phyloP scores from a whole-genome alignment of 1,140 invertebrate species.

The Nixonia krombeini region DNA sequence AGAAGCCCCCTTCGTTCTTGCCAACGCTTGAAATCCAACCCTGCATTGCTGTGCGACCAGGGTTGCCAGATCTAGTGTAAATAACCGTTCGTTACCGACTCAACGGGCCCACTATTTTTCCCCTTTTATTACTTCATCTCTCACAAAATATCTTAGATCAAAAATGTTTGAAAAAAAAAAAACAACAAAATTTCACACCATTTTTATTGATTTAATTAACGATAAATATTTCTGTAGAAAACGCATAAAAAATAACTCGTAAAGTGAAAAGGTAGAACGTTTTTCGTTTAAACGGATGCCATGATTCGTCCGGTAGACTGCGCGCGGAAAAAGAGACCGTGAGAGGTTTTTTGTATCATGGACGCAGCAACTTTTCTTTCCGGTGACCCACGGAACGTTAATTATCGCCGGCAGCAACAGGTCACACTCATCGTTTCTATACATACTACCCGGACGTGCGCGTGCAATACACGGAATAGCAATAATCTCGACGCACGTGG shows the following conservation, averaged over 20 bases:
- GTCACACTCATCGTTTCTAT: slow-evolving; percentile 52
- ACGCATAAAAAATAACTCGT: too few relatives aligned
- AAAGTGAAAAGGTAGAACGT: too few relatives aligned
- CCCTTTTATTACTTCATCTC: neutral
- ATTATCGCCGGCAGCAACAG: slow-evolving; percentile 59
- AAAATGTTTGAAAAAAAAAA: too few relatives aligned
- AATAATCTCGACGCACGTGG: slow-evolving; percentile 45
- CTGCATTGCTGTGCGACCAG: slow-evolving; percentile 40
- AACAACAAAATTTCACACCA: too few relatives aligned
- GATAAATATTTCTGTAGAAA: too few relatives aligned
- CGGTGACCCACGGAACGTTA: slow-evolving; percentile 48
- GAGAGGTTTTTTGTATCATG: slow-evolving; percentile 1
- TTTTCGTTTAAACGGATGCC: slow-evolving; percentile 1
- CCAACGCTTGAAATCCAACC: slow-evolving; percentile 71
- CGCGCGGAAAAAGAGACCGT: too few relatives aligned
- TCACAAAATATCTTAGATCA: neutral
- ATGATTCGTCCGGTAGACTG: neutral
- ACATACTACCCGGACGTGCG: slow-evolving; percentile 48
- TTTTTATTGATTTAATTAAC: too few relatives aligned
- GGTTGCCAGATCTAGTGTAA: slow-evolving; percentile 40
- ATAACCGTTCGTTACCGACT: neutral
- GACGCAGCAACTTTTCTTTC: slow-evolving; percentile 30
- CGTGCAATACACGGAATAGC: slow-evolving; percentile 48
- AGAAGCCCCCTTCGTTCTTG: slow-evolving; percentile 62
- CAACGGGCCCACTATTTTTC: neutral